A percentile compares a stretch with the other conserved stretches of the same genome.
phyloP scores from a whole-genome alignment of 2,888 invertebrate species.

The Ormia ochracea region DNA sequence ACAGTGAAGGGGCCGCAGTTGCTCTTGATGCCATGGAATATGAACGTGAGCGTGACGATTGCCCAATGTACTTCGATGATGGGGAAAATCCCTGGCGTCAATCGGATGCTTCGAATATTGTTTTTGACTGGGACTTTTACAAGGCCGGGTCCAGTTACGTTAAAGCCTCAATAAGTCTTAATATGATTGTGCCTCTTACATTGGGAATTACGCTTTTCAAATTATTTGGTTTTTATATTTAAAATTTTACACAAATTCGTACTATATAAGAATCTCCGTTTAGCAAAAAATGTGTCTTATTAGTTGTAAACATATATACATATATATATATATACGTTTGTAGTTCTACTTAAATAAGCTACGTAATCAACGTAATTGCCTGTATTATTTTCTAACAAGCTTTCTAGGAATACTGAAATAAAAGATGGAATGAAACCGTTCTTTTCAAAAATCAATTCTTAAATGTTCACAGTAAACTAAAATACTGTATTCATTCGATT shows the following conservation, averaged over 20 bases:
- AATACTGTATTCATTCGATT: too few relatives aligned
- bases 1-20: slow-evolving; percentile 94
- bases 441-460: too few relatives aligned
- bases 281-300: slow-evolving; percentile 35
- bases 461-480: too few relatives aligned
- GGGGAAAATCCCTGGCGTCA: slow-evolving; percentile 90
- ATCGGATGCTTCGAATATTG: slow-evolving; percentile 84
- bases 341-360: too few relatives aligned
- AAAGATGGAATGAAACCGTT: too few relatives aligned
- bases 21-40: slow-evolving; percentile 93
- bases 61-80: slow-evolving; percentile 98
- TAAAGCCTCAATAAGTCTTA: neutral
- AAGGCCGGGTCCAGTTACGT: slow-evolving; percentile 69
- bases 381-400: too few relatives aligned
- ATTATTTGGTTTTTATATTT: slow-evolving; percentile 20
- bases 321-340: too few relatives aligned
- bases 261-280: neutral
- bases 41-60: slow-evolving; percentile 95
- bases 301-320: slow-evolving; percentile 22
- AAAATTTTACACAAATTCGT: slow-evolving; percentile 22
- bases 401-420: too few relatives aligned
- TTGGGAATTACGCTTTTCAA: slow-evolving; percentile 4
- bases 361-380: too few relatives aligned
- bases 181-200: neutral
- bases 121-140: slow-evolving; percentile 81